These are phyloP conservation scores for Metopolophium dirhodum DNA, from an alignment of 1,140 invertebrate genomes.

Conservation along the genomic window DNA sequence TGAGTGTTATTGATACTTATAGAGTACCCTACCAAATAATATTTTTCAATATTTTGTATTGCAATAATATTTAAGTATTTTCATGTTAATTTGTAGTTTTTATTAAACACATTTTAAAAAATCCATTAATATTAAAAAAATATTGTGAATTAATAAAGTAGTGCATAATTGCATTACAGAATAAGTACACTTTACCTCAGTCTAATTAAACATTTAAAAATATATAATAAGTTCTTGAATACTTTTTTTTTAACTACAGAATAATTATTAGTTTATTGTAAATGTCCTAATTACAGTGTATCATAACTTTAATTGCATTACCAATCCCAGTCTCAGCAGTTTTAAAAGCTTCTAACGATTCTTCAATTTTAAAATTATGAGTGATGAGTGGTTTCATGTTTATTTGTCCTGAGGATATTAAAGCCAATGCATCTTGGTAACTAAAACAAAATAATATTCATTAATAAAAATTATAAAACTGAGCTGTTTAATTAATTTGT, in stretches of 20 bases:
- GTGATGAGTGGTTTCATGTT: constrained; percentile 90
- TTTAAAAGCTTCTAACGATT: constrained; percentile 87
- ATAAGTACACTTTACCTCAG: neutral
- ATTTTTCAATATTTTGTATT: neutral
- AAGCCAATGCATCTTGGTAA: constrained; percentile 82
- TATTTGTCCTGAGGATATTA: constrained; percentile 83
- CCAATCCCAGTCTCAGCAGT: constrained; percentile 73
- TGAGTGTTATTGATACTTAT: neutral
- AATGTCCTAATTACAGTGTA: constrained; percentile 70
- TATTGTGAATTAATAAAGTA: neutral
- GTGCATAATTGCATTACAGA: neutral
- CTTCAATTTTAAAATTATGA: constrained; percentile 86
- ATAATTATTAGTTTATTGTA: neutral
- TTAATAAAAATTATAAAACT: neutral
- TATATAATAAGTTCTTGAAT: neutral
- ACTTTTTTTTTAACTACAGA: neutral
- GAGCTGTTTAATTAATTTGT: neutral
- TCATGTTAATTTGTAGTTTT: neutral
- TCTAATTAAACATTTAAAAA: neutral
- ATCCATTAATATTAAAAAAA: neutral
- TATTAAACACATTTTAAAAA: neutral
- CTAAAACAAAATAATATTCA: constrained; percentile 66
- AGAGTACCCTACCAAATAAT: neutral
- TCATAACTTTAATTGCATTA: constrained; percentile 91
- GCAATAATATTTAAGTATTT: neutral